Base-by-base conservation (phyloP, 2,888 invertebrate genomes). In the Anoncus sp. region DNA sequence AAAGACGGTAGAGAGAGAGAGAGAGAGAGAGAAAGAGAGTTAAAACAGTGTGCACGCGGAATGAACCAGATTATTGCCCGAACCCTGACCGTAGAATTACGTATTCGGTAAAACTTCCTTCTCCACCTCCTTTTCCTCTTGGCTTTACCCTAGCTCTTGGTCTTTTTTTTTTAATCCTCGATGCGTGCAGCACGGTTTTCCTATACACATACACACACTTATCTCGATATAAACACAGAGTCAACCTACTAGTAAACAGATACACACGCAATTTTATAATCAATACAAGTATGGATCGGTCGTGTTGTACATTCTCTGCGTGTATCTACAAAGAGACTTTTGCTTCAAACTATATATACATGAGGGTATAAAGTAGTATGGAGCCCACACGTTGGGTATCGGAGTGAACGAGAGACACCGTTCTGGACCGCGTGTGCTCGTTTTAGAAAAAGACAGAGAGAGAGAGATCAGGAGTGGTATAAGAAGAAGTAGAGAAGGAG, bases 31-130 rank as follows among this genome's bases (percentile, higher is more conserved):
- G 57, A 47, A 24, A 31, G 31, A 45, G 62, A 66, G 57, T 45
- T 53, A 35, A 55, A 72, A 72, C 55, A 49, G 67, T 67, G 70
- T 71, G 65, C 73, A 73, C 83, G 76, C 82, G 81, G 84, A 86
- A 86, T 86, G 87, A 88, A 89, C 88, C 86, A 86, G 87, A 89
- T 88, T 89, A 89, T 88, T 87, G 87, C 85, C 86, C 86, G 89
- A 88, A 87, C 87, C 86, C 86, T 87, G 87, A 88, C 88, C 88
- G 85, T 77, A 83, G 85, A 86, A 88, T 88, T 89, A 88, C 86
- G 87, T 87, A 89, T 88, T 88, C 88, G 83, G 81, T 87, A 87
- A 88, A 88, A 87, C 82, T 82, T 60, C 75, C 80, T 78, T 74
- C 75, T 65, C 74, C 43, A 51, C 62, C 59, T 47, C 38, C 51